Percentiles rank a stretch among this genome's conserved stretches.
Evolutionary conservation across 2,797 vertebrate species (phyloP).

Genomic region (Phalloptychus januarius): DNA sequence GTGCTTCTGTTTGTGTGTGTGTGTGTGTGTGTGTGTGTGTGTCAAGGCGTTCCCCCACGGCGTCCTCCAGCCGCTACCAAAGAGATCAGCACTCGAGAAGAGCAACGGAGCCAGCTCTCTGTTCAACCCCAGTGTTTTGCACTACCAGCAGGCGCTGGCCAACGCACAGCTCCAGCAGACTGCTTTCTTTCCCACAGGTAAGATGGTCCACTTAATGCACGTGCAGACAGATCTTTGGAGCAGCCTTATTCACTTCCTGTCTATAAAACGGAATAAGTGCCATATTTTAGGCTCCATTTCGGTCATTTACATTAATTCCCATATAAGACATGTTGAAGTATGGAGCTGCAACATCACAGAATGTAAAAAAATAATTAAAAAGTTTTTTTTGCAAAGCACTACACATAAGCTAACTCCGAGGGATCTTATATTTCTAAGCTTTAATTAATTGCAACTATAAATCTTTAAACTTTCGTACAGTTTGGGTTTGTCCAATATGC

Average conservation of each 20-base stretch:
- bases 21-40: conserved; percentile 35
- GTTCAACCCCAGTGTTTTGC: conserved; percentile 96
- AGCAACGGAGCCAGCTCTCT: conserved; percentile 91
- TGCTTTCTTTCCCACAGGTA: conserved; percentile 93
- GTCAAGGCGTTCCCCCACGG: conserved; percentile 93
- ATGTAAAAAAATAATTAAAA: conserved; percentile 10
- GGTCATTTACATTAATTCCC: background rate
- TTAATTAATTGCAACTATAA: background rate
- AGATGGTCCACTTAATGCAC: conserved; percentile 4
- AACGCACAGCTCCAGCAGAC: conserved; percentile 94
- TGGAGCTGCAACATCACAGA: background rate
- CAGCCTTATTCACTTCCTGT: conserved; percentile 21
- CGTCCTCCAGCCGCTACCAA: conserved; percentile 97
- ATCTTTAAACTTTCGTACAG: background rate
- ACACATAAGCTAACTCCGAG: conserved; percentile 17
- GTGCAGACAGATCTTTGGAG: background rate
- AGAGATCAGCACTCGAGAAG: conserved; percentile 98
- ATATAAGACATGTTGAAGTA: background rate
- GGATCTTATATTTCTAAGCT: background rate
- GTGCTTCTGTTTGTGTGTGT: conserved; percentile 40
- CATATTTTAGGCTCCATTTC: too few relatives aligned
- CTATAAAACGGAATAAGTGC: conserved; percentile 30
- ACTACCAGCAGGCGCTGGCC: conserved; percentile 98
- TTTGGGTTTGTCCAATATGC: background rate
- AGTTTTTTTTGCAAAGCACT: conserved; percentile 17